phyloP scores from a whole-genome alignment of 2,113 vertebrate genomes.

The Callorhinus ursinus region DNA sequence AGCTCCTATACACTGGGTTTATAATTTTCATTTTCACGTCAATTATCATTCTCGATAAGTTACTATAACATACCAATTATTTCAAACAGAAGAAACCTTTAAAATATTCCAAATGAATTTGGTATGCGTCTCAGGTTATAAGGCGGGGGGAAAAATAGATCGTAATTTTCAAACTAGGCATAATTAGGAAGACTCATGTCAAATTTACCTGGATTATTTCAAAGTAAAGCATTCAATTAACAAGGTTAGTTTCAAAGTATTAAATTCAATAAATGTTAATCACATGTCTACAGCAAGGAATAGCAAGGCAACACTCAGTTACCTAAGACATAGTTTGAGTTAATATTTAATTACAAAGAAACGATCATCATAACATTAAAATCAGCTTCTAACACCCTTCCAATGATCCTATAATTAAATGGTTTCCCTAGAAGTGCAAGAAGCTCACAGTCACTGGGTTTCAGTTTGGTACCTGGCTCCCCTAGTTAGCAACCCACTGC shows the following conservation, averaged over 20 bases:
- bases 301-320: background rate
- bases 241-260: constrained; percentile 49
- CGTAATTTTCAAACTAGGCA: constrained; percentile 30
- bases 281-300: background rate
- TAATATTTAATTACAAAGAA: constrained; percentile 55
- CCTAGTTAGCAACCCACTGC: background rate
- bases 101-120: constrained; percentile 15
- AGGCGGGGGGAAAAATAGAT: background rate
- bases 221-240: constrained; percentile 42
- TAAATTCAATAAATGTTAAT: constrained; percentile 42
- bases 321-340: background rate
- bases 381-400: background rate
- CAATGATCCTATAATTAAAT: background rate
- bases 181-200: background rate
- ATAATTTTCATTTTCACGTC: constrained; percentile 11
- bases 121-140: background rate
- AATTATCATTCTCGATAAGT: constrained; percentile 32
- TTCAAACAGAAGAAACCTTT: constrained; percentile 5
- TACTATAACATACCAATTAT: constrained; percentile 18
- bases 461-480: background rate
- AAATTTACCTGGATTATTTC: constrained; percentile 24
- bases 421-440: background rate
- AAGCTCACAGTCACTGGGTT: background rate
- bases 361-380: constrained; percentile 4
- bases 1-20: background rate